Percentiles rank a stretch among this genome's conserved stretches.
Evolutionary conservation across 2,888 invertebrate species (phyloP).

Genomic region (Erynnis tages): DNA sequence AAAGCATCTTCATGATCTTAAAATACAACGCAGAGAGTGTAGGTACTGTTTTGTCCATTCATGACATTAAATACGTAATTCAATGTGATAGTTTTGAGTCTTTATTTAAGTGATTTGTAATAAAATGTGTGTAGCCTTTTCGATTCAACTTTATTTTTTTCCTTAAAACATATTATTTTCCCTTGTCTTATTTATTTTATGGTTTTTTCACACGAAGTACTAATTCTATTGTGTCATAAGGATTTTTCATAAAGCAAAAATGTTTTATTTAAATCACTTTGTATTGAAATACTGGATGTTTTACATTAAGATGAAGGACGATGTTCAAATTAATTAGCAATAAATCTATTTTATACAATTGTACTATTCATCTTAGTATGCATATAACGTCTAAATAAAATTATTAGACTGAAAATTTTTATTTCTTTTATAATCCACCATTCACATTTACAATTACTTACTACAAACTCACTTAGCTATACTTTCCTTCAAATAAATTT

Average conservation of each 20-base stretch:
- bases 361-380: slow-evolving; percentile 38
- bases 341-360: slow-evolving; percentile 39
- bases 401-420: slow-evolving; percentile 43
- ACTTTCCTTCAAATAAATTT: too few species aligned
- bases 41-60: neutral
- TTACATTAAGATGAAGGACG: too few species aligned
- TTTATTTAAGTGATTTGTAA: neutral
- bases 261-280: neutral
- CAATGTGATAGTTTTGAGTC: slow-evolving; percentile 32
- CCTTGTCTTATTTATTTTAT: too few species aligned
- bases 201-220: too few species aligned
- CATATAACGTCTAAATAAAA: slow-evolving; percentile 40
- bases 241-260: neutral
- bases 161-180: too few species aligned
- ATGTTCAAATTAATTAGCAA: slow-evolving; percentile 50
- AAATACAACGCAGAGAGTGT: too few species aligned
- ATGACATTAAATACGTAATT: slow-evolving; percentile 37
- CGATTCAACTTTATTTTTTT: too few species aligned
- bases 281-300: neutral
- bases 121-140: too few species aligned
- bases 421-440: neutral
- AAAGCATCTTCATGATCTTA: too few species aligned
- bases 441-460: neutral
- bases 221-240: too few species aligned
- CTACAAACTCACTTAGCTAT: neutral